Conservation (phyloP, 1,140 invertebrate genomes). For the Sinonovacula constricta region DNA sequence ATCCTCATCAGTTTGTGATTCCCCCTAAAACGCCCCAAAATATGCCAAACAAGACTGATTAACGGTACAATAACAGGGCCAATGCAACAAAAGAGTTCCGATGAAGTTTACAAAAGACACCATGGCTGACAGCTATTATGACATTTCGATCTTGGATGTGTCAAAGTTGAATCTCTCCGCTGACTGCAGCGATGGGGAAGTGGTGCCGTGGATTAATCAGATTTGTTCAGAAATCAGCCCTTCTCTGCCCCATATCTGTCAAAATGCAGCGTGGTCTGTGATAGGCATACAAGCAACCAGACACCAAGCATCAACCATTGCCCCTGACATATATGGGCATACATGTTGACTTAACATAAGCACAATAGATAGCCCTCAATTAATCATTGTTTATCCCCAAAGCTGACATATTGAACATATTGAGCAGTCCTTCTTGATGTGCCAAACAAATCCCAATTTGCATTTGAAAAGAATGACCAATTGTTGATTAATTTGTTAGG, state of each 20-base stretch:
- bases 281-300: neutral
- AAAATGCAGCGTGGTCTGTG: neutral
- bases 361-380: neutral
- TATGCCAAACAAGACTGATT: conserved; percentile 22
- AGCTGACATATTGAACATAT: no score
- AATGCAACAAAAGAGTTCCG: conserved; percentile 33
- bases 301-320: neutral
- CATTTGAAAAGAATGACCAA: no score
- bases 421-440: no score
- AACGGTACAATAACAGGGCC: conserved; percentile 51
- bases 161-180: neutral
- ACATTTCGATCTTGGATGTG: neutral
- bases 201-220: neutral
- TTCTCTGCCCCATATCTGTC: neutral
- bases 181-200: neutral
- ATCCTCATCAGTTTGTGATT: neutral
- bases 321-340: no score
- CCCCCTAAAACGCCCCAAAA: neutral
- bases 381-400: no score
- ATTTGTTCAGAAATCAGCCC: neutral
- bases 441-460: no score
- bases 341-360: neutral
- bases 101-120: conserved; percentile 1
- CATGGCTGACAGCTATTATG: neutral
- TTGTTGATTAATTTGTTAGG: no score